Percentiles rank a stretch among this genome's conserved stretches.
These are phyloP conservation scores for Fregata magnificens DNA, from an alignment of 2,113 vertebrate genomes.

Conservation along the genomic window DNA sequence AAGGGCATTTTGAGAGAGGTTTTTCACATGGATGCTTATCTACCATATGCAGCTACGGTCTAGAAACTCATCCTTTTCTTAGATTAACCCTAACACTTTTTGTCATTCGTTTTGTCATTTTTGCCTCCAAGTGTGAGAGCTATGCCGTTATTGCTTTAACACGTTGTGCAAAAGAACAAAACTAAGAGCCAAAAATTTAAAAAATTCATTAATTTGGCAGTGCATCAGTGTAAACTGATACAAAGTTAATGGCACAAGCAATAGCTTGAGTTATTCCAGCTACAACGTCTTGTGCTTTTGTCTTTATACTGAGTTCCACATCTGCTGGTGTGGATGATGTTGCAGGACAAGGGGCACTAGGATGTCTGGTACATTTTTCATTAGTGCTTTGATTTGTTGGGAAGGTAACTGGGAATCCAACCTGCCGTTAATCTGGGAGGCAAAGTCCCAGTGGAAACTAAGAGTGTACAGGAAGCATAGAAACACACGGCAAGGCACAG, in stretches of 20 bases:
- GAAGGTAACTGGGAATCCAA: neutral
- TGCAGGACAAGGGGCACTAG: neutral
- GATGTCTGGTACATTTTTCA: neutral
- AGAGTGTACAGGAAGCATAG: neutral
- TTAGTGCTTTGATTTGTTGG: neutral
- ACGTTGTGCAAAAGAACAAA: neutral
- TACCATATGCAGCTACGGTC: neutral
- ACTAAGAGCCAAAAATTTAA: neutral
- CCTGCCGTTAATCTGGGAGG: neutral
- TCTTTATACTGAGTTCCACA: neutral
- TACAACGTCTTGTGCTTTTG: neutral
- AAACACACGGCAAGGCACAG: neutral
- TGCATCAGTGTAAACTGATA: neutral
- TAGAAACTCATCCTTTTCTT: neutral
- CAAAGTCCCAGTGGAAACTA: neutral
- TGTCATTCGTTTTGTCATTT: neutral
- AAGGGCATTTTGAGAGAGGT: neutral
- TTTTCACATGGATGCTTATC: neutral
- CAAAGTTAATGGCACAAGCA: neutral
- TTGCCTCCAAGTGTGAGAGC: neutral
- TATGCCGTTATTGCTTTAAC: neutral
- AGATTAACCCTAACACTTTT: neutral
- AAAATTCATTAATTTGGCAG: neutral
- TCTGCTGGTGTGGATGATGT: neutral
- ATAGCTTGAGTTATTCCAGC: neutral